Percentiles rank a stretch among this genome's conserved stretches.
Evolutionary conservation across 2,113 vertebrate species (phyloP).

Genomic region (Trematomus loennbergii): DNA sequence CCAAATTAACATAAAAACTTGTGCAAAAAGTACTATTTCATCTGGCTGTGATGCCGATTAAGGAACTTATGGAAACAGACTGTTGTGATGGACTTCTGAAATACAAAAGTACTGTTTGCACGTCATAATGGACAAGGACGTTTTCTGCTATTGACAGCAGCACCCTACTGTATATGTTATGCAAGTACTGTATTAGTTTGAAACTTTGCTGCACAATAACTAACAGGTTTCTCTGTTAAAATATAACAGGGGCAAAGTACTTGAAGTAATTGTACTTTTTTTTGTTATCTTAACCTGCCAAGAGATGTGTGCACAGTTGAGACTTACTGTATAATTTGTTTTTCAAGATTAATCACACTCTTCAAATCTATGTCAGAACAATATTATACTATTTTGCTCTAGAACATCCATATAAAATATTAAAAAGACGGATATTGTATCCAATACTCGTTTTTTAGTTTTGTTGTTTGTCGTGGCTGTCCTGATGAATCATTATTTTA

Average conservation of each 20-base stretch:
- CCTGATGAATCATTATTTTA: background rate
- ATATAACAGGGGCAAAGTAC: conserved; percentile 7
- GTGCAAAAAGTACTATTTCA: background rate
- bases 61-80: background rate
- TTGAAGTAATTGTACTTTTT: conserved; percentile 33
- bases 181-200: conserved; percentile 48
- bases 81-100: conserved; percentile 7
- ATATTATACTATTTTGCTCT: conserved; percentile 20
- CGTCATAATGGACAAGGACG: background rate
- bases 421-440: conserved; percentile 32
- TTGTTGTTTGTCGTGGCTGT: background rate
- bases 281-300: background rate
- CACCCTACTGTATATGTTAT: conserved; percentile 14
- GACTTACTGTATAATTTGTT: background rate
- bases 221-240: conserved; percentile 3
- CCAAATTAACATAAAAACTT: background rate
- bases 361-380: background rate
- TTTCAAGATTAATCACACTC: background rate
- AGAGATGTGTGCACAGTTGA: conserved; percentile 17
- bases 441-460: conserved; percentile 24
- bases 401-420: conserved; percentile 8
- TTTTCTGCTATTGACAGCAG: conserved; percentile 5
- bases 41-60: background rate
- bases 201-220: conserved; percentile 2
- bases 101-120: background rate